These are phyloP conservation scores for Pluvialis apricaria DNA, from an alignment of 2,113 vertebrate species.

Conservation along the genomic window DNA sequence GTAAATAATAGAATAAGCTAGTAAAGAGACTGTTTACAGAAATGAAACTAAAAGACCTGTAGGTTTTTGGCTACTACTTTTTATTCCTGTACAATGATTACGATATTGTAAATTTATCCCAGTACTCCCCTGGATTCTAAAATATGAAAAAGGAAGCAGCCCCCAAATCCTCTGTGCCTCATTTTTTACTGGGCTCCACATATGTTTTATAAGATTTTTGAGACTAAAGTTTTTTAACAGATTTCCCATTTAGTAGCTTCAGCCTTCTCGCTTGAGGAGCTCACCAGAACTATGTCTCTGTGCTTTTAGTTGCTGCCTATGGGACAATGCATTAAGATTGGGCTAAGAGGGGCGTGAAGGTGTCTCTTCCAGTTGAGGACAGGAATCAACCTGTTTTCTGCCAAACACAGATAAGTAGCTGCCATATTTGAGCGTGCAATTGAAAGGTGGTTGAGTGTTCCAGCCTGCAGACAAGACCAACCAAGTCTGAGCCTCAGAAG, in stretches of 20 bases:
- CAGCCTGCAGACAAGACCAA: not conserved
- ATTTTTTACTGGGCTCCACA: not conserved
- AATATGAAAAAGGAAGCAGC: not conserved
- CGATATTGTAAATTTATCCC: not conserved
- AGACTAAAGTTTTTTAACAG: not conserved
- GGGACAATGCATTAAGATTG: not conserved
- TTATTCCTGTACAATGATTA: not conserved
- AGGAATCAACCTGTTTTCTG: not conserved
- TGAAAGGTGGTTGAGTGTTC: not conserved
- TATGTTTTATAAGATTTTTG: not conserved
- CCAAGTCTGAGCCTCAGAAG: not conserved
- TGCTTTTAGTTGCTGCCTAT: not conserved
- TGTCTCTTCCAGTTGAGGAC: not conserved
- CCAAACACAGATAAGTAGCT: not conserved
- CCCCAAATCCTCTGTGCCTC: not conserved
- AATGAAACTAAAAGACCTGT: not conserved
- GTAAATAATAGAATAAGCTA: not conserved
- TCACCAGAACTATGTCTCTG: not conserved
- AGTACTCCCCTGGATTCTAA: not conserved
- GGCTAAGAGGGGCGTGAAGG: not conserved
- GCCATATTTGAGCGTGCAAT: not conserved
- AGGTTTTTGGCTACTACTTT: not conserved
- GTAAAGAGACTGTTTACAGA: not conserved
- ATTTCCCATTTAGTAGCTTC: not conserved
- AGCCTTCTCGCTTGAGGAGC: not conserved